Evolutionary conservation across 2,113 vertebrate species (phyloP), one percentile per base, ranked within the genome.

Genomic region (Rhizomys pruinosus): DNA sequence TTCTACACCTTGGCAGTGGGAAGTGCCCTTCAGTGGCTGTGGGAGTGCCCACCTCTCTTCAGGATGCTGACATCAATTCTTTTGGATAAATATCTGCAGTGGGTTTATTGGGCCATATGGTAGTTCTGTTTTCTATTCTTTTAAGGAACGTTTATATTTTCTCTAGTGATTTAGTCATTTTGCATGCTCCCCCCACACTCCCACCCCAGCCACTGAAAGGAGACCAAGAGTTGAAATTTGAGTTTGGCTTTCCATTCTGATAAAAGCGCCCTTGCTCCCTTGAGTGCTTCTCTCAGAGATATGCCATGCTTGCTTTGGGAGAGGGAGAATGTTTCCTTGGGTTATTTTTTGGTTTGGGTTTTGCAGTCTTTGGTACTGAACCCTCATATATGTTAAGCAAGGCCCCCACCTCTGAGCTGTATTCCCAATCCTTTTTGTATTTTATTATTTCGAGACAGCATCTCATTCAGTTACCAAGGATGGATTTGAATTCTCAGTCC

Each of bases 161-260:
- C 27, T 79, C 39, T 15, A 10, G 2, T 68, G 37, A 15, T 59
- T 52, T 57, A 4, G 34, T 42, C 69, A 47, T 1, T 87, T 73
- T 61, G 19, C 15, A 42, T 34, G 74, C 52, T n/a, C n/a, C n/a
- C n/a, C n/a, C n/a, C n/a, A n/a, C n/a, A n/a, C n/a, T n/a, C n/a
- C n/a, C n/a, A n/a, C n/a, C n/a, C n/a, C n/a, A n/a, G n/a, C 47
- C 47, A 74, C 34, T 5, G n/a, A 42, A 3, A 12, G 12, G 3
- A 5, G 11, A 1, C 11, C n/a, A 59, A 77, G 11, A 66, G 34
- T 16, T 42, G 22, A 17, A 71, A 84, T 32, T 92, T 8, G 42
- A 93, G 23, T 85, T 92, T 92, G 82, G 52, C 78, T 59, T 92
- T 92, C 59, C 44, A 25, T 84, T 89, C 29, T 73, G 39, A 84